Evolutionary conservation across 2,113 vertebrate species (phyloP).

Genomic region (Oceanodroma tethys): DNA sequence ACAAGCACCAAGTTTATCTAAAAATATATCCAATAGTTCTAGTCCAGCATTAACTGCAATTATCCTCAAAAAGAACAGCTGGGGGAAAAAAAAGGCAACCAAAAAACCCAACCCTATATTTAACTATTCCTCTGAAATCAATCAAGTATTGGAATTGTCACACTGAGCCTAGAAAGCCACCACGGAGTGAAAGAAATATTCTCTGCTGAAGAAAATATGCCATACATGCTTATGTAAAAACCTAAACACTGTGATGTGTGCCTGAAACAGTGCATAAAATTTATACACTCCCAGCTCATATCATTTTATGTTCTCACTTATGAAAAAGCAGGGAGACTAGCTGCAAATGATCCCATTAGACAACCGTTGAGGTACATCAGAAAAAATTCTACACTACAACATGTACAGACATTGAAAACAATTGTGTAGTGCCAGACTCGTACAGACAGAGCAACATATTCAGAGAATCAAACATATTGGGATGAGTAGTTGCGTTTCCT

Average conservation of each 20-base stretch:
- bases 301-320: not conserved
- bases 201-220: not conserved
- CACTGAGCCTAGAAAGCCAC: not conserved
- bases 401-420: not conserved
- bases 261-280: not conserved
- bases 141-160: not conserved
- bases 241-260: not conserved
- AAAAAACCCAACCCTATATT: not conserved
- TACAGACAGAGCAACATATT: not conserved
- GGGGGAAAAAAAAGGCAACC: not conserved
- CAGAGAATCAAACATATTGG: not conserved
- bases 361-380: not conserved
- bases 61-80: not conserved
- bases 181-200: not conserved
- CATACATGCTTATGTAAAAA: not conserved
- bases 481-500: not conserved
- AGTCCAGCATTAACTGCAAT: not conserved
- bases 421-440: not conserved
- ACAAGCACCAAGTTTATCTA: not conserved
- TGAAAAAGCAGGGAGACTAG: not conserved
- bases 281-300: not conserved
- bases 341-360: not conserved
- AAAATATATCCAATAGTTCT: not conserved
- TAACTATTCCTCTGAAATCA: not conserved
- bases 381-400: not conserved